phyloP scores from a whole-genome alignment of 1,140 invertebrate species.

The Lasaia peninsularis region DNA sequence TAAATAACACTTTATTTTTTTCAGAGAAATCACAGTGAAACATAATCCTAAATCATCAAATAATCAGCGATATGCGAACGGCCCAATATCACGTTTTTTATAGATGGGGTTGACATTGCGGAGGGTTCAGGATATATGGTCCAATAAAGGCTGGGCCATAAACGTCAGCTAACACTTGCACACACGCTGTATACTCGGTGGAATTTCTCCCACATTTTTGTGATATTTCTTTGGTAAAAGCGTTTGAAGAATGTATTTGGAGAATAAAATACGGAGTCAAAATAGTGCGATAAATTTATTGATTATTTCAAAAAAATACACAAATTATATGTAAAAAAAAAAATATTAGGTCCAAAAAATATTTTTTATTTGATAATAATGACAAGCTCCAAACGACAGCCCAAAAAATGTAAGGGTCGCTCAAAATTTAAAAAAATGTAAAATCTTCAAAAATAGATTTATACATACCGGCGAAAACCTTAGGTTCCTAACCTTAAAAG shows the following conservation, averaged over 20 bases:
- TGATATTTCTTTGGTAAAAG: slow-evolving; percentile 8
- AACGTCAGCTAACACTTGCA: slow-evolving; percentile 31
- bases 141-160: slow-evolving; percentile 51
- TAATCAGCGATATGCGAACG: slow-evolving; percentile 8
- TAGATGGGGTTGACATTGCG: slow-evolving; percentile 38
- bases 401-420: too few relatives aligned
- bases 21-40: background rate
- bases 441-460: too few relatives aligned
- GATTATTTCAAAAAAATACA: too few relatives aligned
- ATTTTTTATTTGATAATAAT: too few relatives aligned
- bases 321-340: too few relatives aligned
- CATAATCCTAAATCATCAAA: background rate
- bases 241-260: background rate
- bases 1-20: background rate
- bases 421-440: too few relatives aligned
- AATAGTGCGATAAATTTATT: too few relatives aligned
- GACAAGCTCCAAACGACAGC: too few relatives aligned
- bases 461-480: too few relatives aligned
- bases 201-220: slow-evolving; percentile 33
- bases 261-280: background rate
- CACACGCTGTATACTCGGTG: slow-evolving; percentile 35
- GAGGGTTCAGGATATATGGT: slow-evolving; percentile 41
- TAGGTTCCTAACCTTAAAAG: too few relatives aligned
- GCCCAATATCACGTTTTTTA: slow-evolving; percentile 49
- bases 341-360: too few relatives aligned